Evolutionary conservation across 2,113 vertebrate species (phyloP).

Genomic region (Microtus pennsylvanicus): DNA sequence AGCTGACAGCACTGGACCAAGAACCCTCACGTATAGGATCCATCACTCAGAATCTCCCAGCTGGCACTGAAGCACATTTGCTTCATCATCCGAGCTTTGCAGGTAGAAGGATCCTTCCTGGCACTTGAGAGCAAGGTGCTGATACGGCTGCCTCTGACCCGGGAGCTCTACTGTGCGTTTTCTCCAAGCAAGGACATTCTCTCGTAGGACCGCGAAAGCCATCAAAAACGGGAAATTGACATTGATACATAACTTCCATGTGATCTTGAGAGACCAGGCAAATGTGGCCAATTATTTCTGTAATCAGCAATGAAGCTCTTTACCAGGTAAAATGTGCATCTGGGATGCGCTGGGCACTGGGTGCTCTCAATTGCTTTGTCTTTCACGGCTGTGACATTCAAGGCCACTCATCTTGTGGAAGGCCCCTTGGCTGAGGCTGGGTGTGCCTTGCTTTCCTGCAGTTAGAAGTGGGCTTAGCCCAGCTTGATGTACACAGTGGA

Average conservation of each 20-base stretch:
- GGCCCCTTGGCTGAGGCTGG: not conserved
- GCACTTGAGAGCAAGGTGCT: not conserved
- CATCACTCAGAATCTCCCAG: constrained; percentile 22
- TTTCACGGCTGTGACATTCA: not conserved
- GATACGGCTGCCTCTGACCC: not conserved
- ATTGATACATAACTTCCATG: not conserved
- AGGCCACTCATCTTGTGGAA: not conserved
- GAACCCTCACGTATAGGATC: too few species aligned
- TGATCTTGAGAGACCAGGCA: not conserved
- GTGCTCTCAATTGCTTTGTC: not conserved
- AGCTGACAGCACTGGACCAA: not conserved
- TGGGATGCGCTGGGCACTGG: not conserved
- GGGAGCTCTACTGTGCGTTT: not conserved
- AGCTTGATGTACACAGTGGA: not conserved
- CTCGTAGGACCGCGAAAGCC: not conserved
- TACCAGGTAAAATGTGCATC: not conserved
- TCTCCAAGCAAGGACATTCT: not conserved
- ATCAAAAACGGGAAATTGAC: not conserved
- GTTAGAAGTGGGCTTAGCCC: not conserved
- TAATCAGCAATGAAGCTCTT: not conserved
- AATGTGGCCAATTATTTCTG: not conserved
- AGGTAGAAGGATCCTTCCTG: not conserved
- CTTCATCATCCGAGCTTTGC: not conserved
- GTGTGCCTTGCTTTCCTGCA: not conserved
- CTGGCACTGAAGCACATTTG: not conserved